Evolutionary conservation across 2,797 vertebrate genomes (phyloP).

Genomic region (Propithecus perrieri): DNA sequence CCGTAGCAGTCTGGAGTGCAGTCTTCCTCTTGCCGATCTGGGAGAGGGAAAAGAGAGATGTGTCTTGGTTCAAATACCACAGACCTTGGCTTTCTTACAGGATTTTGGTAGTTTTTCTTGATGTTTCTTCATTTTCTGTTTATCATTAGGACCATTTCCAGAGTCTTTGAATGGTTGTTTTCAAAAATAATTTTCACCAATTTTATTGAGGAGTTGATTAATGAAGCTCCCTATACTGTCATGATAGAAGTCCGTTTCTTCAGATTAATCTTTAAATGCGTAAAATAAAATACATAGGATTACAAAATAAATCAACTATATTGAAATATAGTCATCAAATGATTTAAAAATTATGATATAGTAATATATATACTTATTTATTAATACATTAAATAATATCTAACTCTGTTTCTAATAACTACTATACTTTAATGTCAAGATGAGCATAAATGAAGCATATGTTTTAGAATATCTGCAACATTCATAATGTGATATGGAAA

Average conservation of each 20-base stretch:
- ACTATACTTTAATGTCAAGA: not conserved
- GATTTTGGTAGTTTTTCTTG: not conserved
- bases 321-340: not conserved
- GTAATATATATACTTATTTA: not conserved
- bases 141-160: not conserved
- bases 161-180: not conserved
- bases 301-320: not conserved
- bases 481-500: not conserved
- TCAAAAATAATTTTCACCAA: not conserved
- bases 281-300: not conserved
- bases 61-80: not conserved
- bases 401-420: not conserved
- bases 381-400: not conserved
- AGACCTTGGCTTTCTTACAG: not conserved
- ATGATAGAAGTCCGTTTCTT: not conserved
- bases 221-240: not conserved
- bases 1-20: not conserved
- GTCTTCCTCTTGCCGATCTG: not conserved
- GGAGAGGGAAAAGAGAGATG: not conserved
- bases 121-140: conserved; percentile 9
- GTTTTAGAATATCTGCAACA: not conserved
- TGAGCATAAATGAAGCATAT: not conserved
- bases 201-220: not conserved
- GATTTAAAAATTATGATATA: not conserved
- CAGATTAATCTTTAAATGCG: not conserved